These are phyloP conservation scores for Ploceus nigricollis DNA, from an alignment of 2,113 vertebrate species.

Conservation along the genomic window DNA sequence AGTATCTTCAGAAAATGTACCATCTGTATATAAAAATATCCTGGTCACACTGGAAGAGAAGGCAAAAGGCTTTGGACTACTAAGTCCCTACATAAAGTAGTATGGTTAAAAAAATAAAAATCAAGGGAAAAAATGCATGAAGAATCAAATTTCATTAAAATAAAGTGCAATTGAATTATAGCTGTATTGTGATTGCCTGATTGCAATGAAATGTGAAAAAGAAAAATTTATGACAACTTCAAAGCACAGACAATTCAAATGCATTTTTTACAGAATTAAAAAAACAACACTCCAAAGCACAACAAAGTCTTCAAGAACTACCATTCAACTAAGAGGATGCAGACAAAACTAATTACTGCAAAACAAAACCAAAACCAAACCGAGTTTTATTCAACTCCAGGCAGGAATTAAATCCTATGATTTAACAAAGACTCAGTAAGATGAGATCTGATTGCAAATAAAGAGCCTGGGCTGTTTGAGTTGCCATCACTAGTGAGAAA, in stretches of 20 bases:
- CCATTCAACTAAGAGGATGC: neutral
- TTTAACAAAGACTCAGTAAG: neutral
- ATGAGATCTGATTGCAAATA: neutral
- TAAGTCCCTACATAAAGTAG: neutral
- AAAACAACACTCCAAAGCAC: neutral
- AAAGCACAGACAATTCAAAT: neutral
- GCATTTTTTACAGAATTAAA: neutral
- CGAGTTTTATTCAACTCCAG: neutral
- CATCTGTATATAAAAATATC: neutral
- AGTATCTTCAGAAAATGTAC: neutral
- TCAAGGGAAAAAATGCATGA: rapidly evolving
- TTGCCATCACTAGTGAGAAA: neutral
- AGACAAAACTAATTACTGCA: slow-evolving; percentile 34
- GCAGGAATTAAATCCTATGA: neutral
- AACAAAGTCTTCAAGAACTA: slow-evolving; percentile 28
- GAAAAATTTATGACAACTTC: slow-evolving; percentile 26
- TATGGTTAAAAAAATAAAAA: neutral
- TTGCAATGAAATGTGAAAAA: slow-evolving; percentile 3
- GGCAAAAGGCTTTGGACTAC: neutral
- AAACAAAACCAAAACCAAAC: neutral
- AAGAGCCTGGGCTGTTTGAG: neutral
- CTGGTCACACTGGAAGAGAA: neutral
- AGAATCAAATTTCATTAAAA: neutral
- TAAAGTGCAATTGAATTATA: neutral
- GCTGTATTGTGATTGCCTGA: neutral